Evolutionary conservation across 2,888 invertebrate species (phyloP).

Genomic region (Caenorhabditis becei): DNA sequence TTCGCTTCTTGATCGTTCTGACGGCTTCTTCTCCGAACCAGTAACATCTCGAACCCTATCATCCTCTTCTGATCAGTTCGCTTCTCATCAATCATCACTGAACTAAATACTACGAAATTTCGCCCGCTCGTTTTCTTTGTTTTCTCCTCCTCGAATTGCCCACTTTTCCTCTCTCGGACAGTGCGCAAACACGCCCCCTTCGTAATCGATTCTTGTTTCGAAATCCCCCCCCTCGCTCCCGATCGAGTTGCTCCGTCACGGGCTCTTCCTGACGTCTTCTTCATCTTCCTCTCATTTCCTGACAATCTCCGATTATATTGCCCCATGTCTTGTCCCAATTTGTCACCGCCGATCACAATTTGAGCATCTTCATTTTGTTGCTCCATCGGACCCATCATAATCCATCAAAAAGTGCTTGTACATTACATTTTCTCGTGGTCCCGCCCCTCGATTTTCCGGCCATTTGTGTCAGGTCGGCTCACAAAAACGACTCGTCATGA

Average conservation of each 20-base stretch:
- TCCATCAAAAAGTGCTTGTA: conserved; percentile 45
- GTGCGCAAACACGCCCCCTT: conserved; percentile 50
- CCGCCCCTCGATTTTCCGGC: conserved; percentile 16
- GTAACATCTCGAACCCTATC: neutral
- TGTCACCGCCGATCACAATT: conserved; percentile 53
- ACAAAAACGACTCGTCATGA: conserved; percentile 55
- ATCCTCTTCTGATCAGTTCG: neutral
- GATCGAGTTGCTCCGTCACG: neutral
- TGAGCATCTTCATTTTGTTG: conserved; percentile 35
- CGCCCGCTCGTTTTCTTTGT: conserved; percentile 24
- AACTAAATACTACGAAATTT: conserved; percentile 49
- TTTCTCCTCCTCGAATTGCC: conserved; percentile 44
- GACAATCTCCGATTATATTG: neutral
- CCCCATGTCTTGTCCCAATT: conserved; percentile 15
- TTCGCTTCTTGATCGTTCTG: neutral
- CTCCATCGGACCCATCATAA: conserved; percentile 41
- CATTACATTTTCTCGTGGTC: neutral
- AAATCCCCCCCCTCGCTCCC: conserved; percentile 24
- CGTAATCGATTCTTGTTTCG: conserved; percentile 53
- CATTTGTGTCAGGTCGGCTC: conserved; percentile 53
- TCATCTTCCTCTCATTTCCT: conserved; percentile 11
- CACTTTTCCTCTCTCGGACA: conserved; percentile 39
- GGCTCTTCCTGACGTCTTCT: conserved; percentile 5
- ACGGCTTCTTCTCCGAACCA: neutral
- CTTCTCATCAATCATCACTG: conserved; percentile 57